Percentiles rank a stretch among this genome's conserved stretches.
phyloP scores from a whole-genome alignment of 2,797 vertebrate species.

The Tadarida brasiliensis region DNA sequence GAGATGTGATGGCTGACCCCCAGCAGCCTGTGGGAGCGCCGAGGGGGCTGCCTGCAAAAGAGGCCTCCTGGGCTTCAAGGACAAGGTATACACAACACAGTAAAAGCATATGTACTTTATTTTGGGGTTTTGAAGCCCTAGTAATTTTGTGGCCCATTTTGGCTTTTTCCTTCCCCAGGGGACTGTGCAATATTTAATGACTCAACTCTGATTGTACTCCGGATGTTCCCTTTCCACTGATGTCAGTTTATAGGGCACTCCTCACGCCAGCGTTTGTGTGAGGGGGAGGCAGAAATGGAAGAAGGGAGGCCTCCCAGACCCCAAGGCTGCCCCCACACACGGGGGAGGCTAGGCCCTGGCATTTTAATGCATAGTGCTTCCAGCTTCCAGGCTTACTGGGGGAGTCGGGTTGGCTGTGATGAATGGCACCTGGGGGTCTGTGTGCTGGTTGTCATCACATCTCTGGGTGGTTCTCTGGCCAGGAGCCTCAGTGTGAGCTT shows the following conservation, averaged over 20 bases:
- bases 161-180: not conserved
- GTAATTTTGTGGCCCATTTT: constrained; percentile 67
- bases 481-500: not conserved
- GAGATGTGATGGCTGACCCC: not conserved
- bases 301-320: not conserved
- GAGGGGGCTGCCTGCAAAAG: not conserved
- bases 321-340: not conserved
- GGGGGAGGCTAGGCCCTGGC: not conserved
- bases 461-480: not conserved
- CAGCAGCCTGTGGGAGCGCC: not conserved
- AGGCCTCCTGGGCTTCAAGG: not conserved
- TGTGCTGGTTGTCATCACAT: not conserved
- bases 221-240: constrained; percentile 55
- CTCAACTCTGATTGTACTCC: constrained; percentile 38
- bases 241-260: constrained; percentile 46
- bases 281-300: not conserved
- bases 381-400: not conserved
- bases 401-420: not conserved
- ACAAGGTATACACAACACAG: not conserved
- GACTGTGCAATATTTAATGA: constrained; percentile 57
- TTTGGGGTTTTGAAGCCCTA: constrained; percentile 51
- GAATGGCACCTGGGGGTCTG: not conserved
- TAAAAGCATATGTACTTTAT: not conserved
- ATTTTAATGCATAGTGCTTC: accelerated
- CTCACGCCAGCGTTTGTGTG: constrained; percentile 11